These are phyloP conservation scores for Phaethornis superciliosus DNA, from an alignment of 2,113 vertebrate genomes.

Conservation along the genomic window DNA sequence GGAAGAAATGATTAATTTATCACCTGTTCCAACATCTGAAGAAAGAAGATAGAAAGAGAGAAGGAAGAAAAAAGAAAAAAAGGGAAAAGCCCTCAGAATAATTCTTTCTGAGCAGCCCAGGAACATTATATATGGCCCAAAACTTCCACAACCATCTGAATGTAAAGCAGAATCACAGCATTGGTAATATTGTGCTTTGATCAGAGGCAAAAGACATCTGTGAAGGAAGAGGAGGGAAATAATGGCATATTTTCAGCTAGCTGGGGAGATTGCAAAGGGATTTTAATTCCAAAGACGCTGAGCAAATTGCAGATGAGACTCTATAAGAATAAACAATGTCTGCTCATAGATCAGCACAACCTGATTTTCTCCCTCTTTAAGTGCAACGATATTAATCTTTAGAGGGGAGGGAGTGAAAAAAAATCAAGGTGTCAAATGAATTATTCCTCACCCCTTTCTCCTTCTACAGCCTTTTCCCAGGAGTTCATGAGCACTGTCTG, in stretches of 20 bases:
- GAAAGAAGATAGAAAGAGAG: neutral
- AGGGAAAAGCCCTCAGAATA: neutral
- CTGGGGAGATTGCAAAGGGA: neutral
- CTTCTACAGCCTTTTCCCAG: neutral
- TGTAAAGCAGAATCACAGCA: slow-evolving; percentile 34
- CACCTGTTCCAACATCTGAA: neutral
- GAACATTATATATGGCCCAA: slow-evolving; percentile 49
- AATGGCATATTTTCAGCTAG: neutral
- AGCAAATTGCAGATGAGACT: slow-evolving; percentile 31
- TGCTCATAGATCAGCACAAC: slow-evolving; percentile 16
- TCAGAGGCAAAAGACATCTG: neutral
- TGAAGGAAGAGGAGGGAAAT: neutral
- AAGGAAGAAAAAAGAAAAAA: neutral
- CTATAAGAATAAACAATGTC: neutral
- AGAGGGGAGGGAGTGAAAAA: neutral
- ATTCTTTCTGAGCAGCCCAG: neutral
- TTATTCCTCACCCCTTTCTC: neutral
- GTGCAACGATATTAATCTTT: neutral
- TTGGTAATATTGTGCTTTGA: neutral
- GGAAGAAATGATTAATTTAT: slow-evolving; percentile 59
- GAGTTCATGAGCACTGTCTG: neutral
- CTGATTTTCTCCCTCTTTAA: slow-evolving; percentile 22
- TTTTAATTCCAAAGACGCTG: slow-evolving; percentile 42
- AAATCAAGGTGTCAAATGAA: neutral
- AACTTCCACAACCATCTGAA: slow-evolving; percentile 34